Base-by-base conservation (phyloP, 2,888 invertebrate species). In the Spisula subtruncata region DNA sequence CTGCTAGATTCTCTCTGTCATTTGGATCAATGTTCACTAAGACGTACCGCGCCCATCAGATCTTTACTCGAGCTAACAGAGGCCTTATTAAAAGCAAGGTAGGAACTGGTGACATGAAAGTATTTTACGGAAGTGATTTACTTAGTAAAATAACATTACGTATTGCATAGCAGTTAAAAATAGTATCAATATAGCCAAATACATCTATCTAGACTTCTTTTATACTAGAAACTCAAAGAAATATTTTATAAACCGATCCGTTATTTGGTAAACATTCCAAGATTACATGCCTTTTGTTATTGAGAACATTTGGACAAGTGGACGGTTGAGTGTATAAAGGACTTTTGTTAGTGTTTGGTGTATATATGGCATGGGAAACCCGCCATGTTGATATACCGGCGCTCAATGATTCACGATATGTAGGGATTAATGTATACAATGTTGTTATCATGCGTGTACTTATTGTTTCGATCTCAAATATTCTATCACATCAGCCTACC, bases 331-430 rank as follows among this genome's bases (percentile, higher is more conserved):
- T 97, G 98, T 99, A 99, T 97, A 99, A 99, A 97, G 98, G 98
- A 0, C 97, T 99, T 0, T 97, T 99, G 29, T 97, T 99, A 25
- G 97, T 98, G 51, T 98, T 99, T 90, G 99, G 99, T 0, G 98
- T 98, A 5, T 99, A 98, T 97, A 99, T 99, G 99, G 99, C 99
- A 0, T 99, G 99, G 99, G 98, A 99, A 97, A 99, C 99, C 16
- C 91, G 96, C 0, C 94, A 96, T 84, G 98, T 99, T 41, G 98
- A 99, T 97, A 98, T 99, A 94, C 98, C 98, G 20, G 98, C 98
- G 0, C 97, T 99, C 46, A 99, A 99, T 97, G 99, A 99, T 97
- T 99, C 99, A 8, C 98, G 98, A 96, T 98, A 99, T 97, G 99
- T 99, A 94, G 99, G 95, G 18, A 98, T 99, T 96, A 98, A 98